Percentiles rank a stretch among this genome's conserved stretches.
Conservation (phyloP, 1,140 invertebrate species). For the Euwallacea similis region DNA sequence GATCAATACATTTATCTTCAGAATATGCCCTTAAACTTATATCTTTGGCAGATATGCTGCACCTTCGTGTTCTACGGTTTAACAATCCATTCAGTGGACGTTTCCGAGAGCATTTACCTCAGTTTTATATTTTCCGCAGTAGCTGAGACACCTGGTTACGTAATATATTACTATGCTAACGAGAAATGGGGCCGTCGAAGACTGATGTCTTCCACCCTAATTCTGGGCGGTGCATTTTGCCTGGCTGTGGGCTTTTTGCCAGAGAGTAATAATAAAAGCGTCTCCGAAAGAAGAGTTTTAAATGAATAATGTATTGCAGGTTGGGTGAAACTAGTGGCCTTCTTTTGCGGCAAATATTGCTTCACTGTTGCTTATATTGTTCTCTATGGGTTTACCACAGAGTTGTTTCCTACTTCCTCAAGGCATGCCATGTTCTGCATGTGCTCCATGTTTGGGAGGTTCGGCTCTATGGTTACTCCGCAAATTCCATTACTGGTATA, state of each 20-base stretch:
- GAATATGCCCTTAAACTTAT: neutral
- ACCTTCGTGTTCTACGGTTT: slow-evolving; percentile 58
- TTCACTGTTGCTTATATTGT: slow-evolving; percentile 56
- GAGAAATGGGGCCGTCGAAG: slow-evolving; percentile 62
- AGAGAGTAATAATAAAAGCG: slow-evolving; percentile 41
- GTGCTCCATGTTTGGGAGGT: slow-evolving; percentile 69
- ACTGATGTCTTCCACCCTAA: slow-evolving; percentile 59
- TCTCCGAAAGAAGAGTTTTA: neutral
- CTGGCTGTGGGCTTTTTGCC: slow-evolving; percentile 54
- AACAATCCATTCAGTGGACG: slow-evolving; percentile 63
- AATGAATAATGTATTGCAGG: slow-evolving; percentile 10
- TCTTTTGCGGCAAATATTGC: slow-evolving; percentile 59
- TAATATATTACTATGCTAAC: slow-evolving; percentile 57
- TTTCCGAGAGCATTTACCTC: slow-evolving; percentile 59
- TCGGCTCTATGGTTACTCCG: slow-evolving; percentile 72
- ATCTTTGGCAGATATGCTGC: slow-evolving; percentile 13
- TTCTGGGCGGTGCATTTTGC: slow-evolving; percentile 54
- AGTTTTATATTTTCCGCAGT: slow-evolving; percentile 58
- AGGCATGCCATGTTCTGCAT: slow-evolving; percentile 52
- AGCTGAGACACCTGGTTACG: slow-evolving; percentile 61
- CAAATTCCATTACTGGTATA: slow-evolving; percentile 65
- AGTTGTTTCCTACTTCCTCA: slow-evolving; percentile 57
- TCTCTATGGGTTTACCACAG: slow-evolving; percentile 57
- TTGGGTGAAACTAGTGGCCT: slow-evolving; percentile 46
- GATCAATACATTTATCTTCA: too few relatives aligned